These are phyloP conservation scores for Anguilla megastoma DNA, from an alignment of 2,797 vertebrate genomes.

Conservation along the genomic window DNA sequence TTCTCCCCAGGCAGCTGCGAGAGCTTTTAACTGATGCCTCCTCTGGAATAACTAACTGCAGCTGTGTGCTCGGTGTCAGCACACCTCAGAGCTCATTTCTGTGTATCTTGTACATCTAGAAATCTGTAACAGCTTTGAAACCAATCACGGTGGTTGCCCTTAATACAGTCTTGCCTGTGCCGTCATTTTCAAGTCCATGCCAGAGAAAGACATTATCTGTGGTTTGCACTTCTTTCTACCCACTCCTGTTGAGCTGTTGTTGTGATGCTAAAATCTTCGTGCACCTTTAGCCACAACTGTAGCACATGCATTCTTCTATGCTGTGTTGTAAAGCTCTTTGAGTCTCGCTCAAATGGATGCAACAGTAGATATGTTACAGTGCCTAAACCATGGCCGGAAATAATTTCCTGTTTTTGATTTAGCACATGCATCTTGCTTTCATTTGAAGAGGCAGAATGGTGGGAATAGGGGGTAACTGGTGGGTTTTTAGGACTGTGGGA, in stretches of 20 bases:
- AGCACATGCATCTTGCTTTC: background rate
- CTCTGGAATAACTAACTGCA: background rate
- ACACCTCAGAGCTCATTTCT: background rate
- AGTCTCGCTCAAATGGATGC: background rate
- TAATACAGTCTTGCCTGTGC: background rate
- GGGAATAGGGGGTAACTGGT: background rate
- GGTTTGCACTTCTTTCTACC: background rate
- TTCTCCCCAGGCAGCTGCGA: constrained; percentile 19
- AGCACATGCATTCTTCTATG: background rate
- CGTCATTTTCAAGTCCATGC: background rate
- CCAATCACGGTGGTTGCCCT: background rate
- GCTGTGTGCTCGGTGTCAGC: background rate
- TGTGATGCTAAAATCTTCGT: background rate
- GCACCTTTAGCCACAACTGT: background rate
- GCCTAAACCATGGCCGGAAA: background rate
- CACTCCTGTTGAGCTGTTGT: background rate
- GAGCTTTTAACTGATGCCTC: constrained; percentile 6
- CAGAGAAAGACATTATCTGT: background rate
- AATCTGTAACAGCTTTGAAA: background rate
- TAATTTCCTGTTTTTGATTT: background rate
- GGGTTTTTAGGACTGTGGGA: constrained; percentile 22
- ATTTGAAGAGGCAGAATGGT: background rate
- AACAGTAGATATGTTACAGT: background rate
- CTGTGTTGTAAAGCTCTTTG: background rate
- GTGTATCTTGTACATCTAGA: background rate